Conservation (phyloP, 2,797 vertebrate species). For the Sebastes trivittatus region DNA sequence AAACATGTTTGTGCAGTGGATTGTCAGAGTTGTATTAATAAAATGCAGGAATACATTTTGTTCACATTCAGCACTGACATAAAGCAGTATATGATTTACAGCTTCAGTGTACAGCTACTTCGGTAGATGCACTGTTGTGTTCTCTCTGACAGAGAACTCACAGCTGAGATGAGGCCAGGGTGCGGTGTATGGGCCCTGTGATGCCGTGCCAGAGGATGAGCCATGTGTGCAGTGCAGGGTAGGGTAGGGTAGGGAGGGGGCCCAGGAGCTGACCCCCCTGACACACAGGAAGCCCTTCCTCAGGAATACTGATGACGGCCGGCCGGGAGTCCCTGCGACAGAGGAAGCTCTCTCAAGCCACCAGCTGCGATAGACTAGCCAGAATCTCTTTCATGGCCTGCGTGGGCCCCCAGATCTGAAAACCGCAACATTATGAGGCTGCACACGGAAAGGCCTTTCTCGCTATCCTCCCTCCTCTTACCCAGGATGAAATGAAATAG, state of each 20-base stretch:
- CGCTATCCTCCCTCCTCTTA: slow-evolving; percentile 46
- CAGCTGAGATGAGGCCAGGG: slow-evolving; percentile 52
- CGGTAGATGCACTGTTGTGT: slow-evolving; percentile 42
- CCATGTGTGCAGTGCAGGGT: slow-evolving; percentile 63
- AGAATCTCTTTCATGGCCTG: slow-evolving; percentile 80
- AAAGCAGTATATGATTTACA: slow-evolving; percentile 30
- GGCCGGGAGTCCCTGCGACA: slow-evolving; percentile 74
- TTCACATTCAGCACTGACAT: not conserved
- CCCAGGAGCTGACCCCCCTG: slow-evolving; percentile 61
- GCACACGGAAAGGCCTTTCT: slow-evolving; percentile 66
- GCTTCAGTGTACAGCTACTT: slow-evolving; percentile 25
- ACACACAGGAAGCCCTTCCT: slow-evolving; percentile 82
- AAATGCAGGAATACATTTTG: too few species aligned
- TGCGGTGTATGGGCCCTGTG: slow-evolving; percentile 62
- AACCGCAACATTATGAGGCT: slow-evolving; percentile 74
- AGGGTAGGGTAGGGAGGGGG: slow-evolving; percentile 2
- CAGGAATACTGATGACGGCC: slow-evolving; percentile 83
- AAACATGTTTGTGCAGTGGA: too few species aligned
- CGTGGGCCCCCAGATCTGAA: slow-evolving; percentile 64
- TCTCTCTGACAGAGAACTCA: slow-evolving; percentile 43
- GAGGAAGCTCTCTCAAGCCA: slow-evolving; percentile 84
- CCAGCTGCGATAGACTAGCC: slow-evolving; percentile 83
- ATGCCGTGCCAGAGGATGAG: slow-evolving; percentile 80
- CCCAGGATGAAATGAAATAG: slow-evolving; percentile 67
- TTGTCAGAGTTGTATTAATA: too few species aligned